Evolutionary conservation across 2,113 vertebrate genomes (phyloP).

Genomic region (Ciconia maguari): DNA sequence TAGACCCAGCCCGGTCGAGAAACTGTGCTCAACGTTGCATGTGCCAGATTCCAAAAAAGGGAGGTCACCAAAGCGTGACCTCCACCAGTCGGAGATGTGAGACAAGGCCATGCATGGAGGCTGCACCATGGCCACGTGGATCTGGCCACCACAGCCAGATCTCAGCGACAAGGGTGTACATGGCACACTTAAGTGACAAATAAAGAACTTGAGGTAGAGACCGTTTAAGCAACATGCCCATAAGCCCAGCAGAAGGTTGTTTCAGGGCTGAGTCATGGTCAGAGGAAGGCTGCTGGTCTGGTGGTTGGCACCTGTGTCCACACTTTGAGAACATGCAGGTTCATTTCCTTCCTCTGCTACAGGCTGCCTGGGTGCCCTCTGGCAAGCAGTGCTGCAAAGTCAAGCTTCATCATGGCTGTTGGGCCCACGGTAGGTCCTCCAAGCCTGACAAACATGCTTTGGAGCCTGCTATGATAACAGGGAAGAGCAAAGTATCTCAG

Average conservation of each 20-base stretch:
- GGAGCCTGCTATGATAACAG: rapidly evolving
- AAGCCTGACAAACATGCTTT: background rate
- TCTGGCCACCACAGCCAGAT: background rate
- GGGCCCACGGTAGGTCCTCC: background rate
- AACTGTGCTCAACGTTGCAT: background rate
- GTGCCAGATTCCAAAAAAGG: background rate
- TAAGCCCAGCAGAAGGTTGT: background rate
- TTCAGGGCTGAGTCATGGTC: background rate
- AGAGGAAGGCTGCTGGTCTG: background rate
- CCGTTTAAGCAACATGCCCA: background rate
- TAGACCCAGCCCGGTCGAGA: background rate
- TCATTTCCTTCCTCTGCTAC: background rate
- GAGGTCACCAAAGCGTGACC: background rate
- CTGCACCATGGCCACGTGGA: background rate
- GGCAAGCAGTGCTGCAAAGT: background rate
- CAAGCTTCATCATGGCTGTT: background rate
- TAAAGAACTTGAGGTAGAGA: background rate
- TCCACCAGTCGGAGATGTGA: background rate
- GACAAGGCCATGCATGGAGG: background rate
- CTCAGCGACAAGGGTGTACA: background rate
- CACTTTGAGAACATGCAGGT: background rate
- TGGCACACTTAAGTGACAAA: too few relatives aligned
- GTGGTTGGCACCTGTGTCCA: rapidly evolving
- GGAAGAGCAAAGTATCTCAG: background rate
- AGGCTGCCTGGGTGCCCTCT: background rate